phyloP scores from a whole-genome alignment of 2,888 invertebrate species.

The Neoitamus cyanurus region DNA sequence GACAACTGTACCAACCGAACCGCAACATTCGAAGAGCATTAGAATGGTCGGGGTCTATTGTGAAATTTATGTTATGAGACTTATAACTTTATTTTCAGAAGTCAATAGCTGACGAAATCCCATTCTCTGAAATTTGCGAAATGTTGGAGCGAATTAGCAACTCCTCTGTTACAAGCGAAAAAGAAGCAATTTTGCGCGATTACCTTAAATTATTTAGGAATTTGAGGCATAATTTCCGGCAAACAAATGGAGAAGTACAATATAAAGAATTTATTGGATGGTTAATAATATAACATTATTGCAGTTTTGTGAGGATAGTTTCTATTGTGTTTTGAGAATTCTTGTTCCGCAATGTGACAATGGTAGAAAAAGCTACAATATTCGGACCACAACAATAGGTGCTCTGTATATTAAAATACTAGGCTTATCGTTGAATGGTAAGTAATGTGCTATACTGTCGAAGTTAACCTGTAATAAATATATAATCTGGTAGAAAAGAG shows the following conservation, averaged over 20 bases:
- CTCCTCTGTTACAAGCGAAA: conserved; percentile 57
- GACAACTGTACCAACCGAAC: no score
- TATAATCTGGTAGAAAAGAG: no score
- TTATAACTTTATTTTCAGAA: not conserved
- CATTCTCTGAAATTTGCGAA: conserved; percentile 60
- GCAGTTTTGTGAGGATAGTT: conserved; percentile 53
- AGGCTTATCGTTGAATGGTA: conserved; percentile 75
- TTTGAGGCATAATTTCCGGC: conserved; percentile 58
- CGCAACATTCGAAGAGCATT: no score
- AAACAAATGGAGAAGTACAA: conserved; percentile 47
- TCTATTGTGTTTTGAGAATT: conserved; percentile 82
- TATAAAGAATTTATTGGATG: not conserved
- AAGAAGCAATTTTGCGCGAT: conserved; percentile 56
- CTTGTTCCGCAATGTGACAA: conserved; percentile 83
- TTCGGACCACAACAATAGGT: conserved; percentile 82
- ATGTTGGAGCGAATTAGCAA: conserved; percentile 60
- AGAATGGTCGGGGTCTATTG: not conserved
- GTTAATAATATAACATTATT: not conserved
- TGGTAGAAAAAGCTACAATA: conserved; percentile 82
- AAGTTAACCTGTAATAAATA: no score
- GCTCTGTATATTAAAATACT: conserved; percentile 80
- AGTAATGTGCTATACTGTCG: no score
- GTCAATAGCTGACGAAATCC: conserved; percentile 60
- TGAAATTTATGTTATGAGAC: not conserved
- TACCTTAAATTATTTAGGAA: conserved; percentile 61